A percentile compares a stretch with the other conserved stretches of the same genome.
Conservation (phyloP, 2,888 invertebrate genomes). For the Drosophila multiciliata region DNA sequence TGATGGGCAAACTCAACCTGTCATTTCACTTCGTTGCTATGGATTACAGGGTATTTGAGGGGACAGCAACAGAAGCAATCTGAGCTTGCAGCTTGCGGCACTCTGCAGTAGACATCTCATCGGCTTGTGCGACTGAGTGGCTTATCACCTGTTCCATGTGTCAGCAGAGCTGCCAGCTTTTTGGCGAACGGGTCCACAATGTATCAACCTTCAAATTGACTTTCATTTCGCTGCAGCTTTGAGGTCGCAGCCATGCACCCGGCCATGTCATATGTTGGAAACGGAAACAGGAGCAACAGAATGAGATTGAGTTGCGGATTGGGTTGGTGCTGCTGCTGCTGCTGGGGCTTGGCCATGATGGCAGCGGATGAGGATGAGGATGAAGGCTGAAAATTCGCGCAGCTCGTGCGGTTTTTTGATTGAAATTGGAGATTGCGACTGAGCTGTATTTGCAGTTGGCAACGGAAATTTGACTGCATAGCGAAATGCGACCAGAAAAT, state of each 20-base stretch:
- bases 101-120: slow-evolving; percentile 52
- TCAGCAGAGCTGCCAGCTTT: slow-evolving; percentile 66
- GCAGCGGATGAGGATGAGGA: background rate
- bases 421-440: slow-evolving; percentile 76
- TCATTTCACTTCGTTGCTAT: background rate
- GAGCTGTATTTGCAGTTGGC: slow-evolving; percentile 67
- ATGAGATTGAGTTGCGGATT: slow-evolving; percentile 3
- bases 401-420: slow-evolving; percentile 74
- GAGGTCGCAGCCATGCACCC: slow-evolving; percentile 64
- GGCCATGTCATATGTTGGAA: slow-evolving; percentile 27
- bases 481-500: slow-evolving; percentile 74
- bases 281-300: slow-evolving; percentile 8
- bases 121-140: slow-evolving; percentile 61
- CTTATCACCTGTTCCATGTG: slow-evolving; percentile 74
- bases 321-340: background rate
- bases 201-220: slow-evolving; percentile 79
- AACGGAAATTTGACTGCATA: slow-evolving; percentile 76
- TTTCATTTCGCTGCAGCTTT: slow-evolving; percentile 75
- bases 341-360: background rate
- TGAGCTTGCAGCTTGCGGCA: background rate
- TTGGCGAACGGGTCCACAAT: slow-evolving; percentile 58
- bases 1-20: no score
- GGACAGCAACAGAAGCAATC: slow-evolving; percentile 2
- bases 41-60: slow-evolving; percentile 10
- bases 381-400: slow-evolving; percentile 22